Conservation (phyloP, 2,888 invertebrate species). For the Oegoconia quadripuncta region DNA sequence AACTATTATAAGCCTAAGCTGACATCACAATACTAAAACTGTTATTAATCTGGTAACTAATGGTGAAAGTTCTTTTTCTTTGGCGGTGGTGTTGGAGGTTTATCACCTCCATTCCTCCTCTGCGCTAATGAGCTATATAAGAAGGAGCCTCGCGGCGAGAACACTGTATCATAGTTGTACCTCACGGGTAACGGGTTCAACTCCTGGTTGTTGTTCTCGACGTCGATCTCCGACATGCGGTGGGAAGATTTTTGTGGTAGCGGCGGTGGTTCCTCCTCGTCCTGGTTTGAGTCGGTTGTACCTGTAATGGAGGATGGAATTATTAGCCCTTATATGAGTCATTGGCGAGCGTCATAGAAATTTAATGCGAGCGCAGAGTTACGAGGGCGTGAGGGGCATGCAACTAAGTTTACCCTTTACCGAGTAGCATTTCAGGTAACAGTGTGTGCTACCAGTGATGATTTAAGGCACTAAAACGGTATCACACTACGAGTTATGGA, state of each 20-base stretch:
- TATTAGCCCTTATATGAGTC: too few species aligned
- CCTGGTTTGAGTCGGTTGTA: constrained; percentile 89
- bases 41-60: too few species aligned
- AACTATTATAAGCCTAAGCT: too few species aligned
- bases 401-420: too few species aligned
- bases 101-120: constrained; percentile 32
- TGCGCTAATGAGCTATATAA: constrained; percentile 57
- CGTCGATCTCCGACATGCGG: constrained; percentile 59
- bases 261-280: constrained; percentile 88
- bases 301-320: constrained; percentile 58
- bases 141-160: constrained; percentile 63
- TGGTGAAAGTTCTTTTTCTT: constrained; percentile 45
- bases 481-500: too few species aligned
- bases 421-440: too few species aligned
- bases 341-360: too few species aligned
- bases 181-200: constrained; percentile 34
- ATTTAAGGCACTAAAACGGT: too few species aligned
- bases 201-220: constrained; percentile 34
- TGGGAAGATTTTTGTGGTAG: constrained; percentile 85
- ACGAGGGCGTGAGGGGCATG: too few species aligned
- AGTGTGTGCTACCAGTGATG: too few species aligned
- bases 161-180: constrained; percentile 65
- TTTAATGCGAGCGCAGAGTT: too few species aligned
- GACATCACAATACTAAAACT: too few species aligned
- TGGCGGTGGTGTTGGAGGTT: constrained; percentile 68